Evolutionary conservation across 2,797 vertebrate species (phyloP).

Genomic region (Protonibea diacanthus): DNA sequence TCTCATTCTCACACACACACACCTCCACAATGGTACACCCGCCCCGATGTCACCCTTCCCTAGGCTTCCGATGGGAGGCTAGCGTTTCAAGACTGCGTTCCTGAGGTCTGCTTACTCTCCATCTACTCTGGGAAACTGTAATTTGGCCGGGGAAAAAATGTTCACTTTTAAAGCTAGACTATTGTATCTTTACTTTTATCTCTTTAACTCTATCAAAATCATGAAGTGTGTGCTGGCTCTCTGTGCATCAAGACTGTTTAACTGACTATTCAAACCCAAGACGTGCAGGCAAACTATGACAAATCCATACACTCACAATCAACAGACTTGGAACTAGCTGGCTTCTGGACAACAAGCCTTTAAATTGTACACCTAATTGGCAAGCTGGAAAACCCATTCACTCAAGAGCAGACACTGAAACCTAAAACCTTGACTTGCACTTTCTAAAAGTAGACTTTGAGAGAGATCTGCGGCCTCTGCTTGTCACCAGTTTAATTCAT

Average conservation of each 20-base stretch:
- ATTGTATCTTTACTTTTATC: slow-evolving; percentile 19
- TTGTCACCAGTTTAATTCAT: slow-evolving; percentile 84
- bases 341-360: slow-evolving; percentile 58
- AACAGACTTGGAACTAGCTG: slow-evolving; percentile 33
- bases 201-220: slow-evolving; percentile 13
- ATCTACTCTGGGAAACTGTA: slow-evolving; percentile 51
- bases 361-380: slow-evolving; percentile 76
- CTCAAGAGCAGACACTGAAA: slow-evolving; percentile 80
- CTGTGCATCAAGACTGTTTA: background rate
- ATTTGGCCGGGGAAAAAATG: slow-evolving; percentile 24
- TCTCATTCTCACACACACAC: slow-evolving; percentile 17
- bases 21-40: slow-evolving; percentile 34
- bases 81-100: slow-evolving; percentile 76
- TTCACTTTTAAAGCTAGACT: slow-evolving; percentile 15
- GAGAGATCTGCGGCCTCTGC: slow-evolving; percentile 72
- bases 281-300: slow-evolving; percentile 1
- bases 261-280: background rate
- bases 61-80: slow-evolving; percentile 68
- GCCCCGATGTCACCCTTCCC: slow-evolving; percentile 58
- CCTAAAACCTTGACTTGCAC: slow-evolving; percentile 87
- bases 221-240: background rate
- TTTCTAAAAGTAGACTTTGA: slow-evolving; percentile 88
- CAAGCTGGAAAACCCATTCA: slow-evolving; percentile 85
- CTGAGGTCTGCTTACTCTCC: slow-evolving; percentile 55
- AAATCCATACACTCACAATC: slow-evolving; percentile 33